Conservation (phyloP, 1,140 invertebrate species). For the Drosophila murphyi region DNA sequence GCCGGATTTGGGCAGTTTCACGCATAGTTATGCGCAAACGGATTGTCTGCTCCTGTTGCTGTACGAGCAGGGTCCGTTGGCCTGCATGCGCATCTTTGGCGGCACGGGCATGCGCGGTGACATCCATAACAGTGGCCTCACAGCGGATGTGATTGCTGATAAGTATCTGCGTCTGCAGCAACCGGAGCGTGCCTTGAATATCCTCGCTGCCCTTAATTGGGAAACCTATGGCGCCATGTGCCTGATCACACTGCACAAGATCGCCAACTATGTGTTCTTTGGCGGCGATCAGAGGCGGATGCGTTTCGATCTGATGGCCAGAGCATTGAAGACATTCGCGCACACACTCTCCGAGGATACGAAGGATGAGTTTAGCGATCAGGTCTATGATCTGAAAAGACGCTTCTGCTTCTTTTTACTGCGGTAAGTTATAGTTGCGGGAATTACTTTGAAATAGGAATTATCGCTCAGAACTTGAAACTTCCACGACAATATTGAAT, state of each 20-base stretch:
- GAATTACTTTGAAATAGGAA: too few relatives aligned
- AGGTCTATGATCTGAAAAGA: conserved; percentile 90
- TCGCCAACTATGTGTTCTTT: conserved; percentile 88
- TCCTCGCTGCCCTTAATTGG: conserved; percentile 90
- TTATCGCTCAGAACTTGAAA: too few relatives aligned
- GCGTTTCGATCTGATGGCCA: conserved; percentile 89
- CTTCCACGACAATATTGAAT: too few relatives aligned
- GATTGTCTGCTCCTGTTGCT: conserved; percentile 86
- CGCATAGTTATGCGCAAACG: conserved; percentile 84
- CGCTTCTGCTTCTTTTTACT: conserved; percentile 92
- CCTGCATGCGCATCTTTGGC: conserved; percentile 72
- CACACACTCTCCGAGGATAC: conserved; percentile 88
- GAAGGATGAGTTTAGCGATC: conserved; percentile 89
- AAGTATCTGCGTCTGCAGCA: conserved; percentile 88
- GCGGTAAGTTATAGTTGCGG: conserved; percentile 84
- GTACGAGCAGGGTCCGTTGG: conserved; percentile 87
- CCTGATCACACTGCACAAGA: conserved; percentile 89
- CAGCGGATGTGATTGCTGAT: conserved; percentile 87
- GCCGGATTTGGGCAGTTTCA: conserved; percentile 85
- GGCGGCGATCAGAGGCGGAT: conserved; percentile 86
- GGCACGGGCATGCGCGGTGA: conserved; percentile 79
- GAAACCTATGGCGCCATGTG: conserved; percentile 89
- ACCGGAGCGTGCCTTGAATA: conserved; percentile 89
- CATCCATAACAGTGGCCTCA: conserved; percentile 85
- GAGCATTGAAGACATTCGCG: conserved; percentile 89